Evolutionary conservation across 2,113 vertebrate genomes (phyloP).

Genomic region (Hiodon tergisus): DNA sequence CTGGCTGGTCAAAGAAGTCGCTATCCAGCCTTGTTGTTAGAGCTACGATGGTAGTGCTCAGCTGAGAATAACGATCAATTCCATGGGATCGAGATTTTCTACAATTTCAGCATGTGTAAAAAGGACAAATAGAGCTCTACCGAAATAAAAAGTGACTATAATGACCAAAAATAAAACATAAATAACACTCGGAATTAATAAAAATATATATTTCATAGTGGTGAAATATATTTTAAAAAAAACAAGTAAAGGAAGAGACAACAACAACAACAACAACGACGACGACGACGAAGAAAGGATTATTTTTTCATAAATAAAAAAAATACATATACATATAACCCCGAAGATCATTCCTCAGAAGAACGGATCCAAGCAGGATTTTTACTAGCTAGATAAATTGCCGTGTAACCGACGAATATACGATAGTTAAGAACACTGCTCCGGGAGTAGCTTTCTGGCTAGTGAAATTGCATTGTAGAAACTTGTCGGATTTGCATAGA

Average conservation of each 20-base stretch:
- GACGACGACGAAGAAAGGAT: not conserved
- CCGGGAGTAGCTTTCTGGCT: conserved; percentile 1
- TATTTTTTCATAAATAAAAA: conserved; percentile 19
- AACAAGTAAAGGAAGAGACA: not conserved
- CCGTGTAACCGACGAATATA: not conserved
- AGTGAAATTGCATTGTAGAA: not conserved
- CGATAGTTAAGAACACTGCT: conserved; percentile 6
- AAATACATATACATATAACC: no score
- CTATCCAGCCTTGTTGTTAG: conserved; percentile 64
- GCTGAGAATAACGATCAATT: conserved; percentile 27
- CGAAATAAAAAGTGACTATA: conserved; percentile 1
- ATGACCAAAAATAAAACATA: conserved; percentile 1
- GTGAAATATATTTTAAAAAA: conserved; percentile 14
- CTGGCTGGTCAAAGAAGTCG: conserved; percentile 72
- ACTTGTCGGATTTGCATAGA: conserved; percentile 13
- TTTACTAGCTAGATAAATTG: conserved; percentile 4
- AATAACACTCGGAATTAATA: not conserved
- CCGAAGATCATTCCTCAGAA: conserved; percentile 5
- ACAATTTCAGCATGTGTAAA: conserved; percentile 9
- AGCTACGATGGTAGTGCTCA: conserved; percentile 52
- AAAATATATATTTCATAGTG: conserved; percentile 4
- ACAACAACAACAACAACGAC: not conserved
- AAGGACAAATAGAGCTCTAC: conserved; percentile 20
- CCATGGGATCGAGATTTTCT: conserved; percentile 20
- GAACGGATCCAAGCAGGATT: conserved; percentile 11